Evolutionary conservation across 2,888 invertebrate species (phyloP), one percentile per base, ranked within the genome.

Genomic region (Andrena haemorrhoa): DNA sequence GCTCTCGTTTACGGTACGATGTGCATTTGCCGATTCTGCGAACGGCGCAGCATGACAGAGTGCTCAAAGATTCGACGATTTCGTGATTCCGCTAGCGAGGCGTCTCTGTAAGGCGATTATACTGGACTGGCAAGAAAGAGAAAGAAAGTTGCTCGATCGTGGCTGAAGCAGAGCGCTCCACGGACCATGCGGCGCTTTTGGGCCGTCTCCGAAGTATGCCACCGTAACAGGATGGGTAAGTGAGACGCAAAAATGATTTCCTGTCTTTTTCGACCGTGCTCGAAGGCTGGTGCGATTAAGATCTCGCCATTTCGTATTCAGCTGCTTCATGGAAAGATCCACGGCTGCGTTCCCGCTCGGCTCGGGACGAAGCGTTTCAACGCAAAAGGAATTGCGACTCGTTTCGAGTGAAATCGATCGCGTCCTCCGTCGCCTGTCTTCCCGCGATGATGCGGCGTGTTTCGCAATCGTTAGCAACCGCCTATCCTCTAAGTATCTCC

Each of bases 321-420:
- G 26, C 16, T 8, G 31, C 1, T 7, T 20, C 20, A 10, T 51
- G 29, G 16, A 53, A 64, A 26, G 51, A 77, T 51, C n/a, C 33
- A 20, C 23, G n/a, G n/a, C 33, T 16, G 41, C 41, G 41, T 16
- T 41, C 12, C 41, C 41, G 41, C 41, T 41, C 4, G 41, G 41
- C 5, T 41, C 5, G 41, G 51, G 20, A 71, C 10, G 23, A 58
- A 20, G 31, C 41, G 31, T 64, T 8, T 26, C n/a, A 1, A 23
- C 70, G 77, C 66, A 63, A 70, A 77, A 74, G 65, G 64, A 77
- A 71, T 60, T 68, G 71, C 64, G 74, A 78, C 71, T 63, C 31
- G 76, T 29, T 47, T 49, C 73, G 26, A 16, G 51, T 56, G 75
- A 83, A 79, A 83, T 83, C 78, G 83, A 83, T 83, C 78, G 65